Conservation (phyloP, 1,140 invertebrate genomes). For the Diploscapter pachys region DNA sequence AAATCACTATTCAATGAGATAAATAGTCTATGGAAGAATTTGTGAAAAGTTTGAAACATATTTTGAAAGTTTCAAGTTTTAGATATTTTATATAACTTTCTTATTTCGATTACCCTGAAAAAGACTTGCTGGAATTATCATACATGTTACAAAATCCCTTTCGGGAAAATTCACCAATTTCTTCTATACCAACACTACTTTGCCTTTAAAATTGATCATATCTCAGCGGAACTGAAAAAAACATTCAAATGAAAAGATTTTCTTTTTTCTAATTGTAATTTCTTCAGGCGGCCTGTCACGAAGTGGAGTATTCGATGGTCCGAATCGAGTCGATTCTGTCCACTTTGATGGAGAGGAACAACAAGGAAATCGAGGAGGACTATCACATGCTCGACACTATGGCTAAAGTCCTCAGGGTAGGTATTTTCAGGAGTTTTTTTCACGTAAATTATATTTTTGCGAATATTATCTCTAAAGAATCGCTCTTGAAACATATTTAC, state of each 20-base stretch:
- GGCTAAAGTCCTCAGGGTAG: conserved; percentile 43
- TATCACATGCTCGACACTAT: conserved; percentile 42
- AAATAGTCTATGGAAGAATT: background rate
- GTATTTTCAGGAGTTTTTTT: conserved; percentile 46
- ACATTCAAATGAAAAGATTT: background rate
- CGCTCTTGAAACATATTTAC: background rate
- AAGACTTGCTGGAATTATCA: background rate
- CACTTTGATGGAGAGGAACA: conserved; percentile 40
- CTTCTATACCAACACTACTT: background rate
- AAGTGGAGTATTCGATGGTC: conserved; percentile 45
- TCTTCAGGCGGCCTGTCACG: conserved; percentile 36
- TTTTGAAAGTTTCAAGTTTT: background rate
- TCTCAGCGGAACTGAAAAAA: background rate
- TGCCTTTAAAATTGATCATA: too few species aligned
- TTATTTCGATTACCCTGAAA: conserved; percentile 8
- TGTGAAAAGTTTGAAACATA: background rate
- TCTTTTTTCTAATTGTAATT: background rate
- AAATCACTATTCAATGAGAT: too few species aligned
- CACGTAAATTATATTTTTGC: background rate
- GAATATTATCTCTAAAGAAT: background rate
- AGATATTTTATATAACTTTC: background rate
- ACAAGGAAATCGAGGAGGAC: conserved; percentile 43
- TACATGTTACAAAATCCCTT: background rate
- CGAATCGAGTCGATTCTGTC: conserved; percentile 38
- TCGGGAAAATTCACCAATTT: background rate